Base-by-base conservation (phyloP, 2,888 invertebrate genomes). In the Coenonympha glycerion region DNA sequence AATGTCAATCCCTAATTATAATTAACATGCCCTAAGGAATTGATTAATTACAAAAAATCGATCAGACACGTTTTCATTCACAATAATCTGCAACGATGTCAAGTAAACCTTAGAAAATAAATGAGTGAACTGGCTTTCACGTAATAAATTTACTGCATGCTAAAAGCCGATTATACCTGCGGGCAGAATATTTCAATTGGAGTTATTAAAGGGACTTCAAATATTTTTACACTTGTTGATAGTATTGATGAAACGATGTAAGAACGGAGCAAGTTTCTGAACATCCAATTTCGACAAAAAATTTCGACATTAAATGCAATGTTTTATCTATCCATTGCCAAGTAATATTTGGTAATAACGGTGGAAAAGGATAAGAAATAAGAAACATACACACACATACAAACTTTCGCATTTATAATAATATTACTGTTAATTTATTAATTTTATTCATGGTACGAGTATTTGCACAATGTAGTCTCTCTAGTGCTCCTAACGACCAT, bases 401-500 rank as follows among this genome's bases (percentile, higher is more conserved):
- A 24, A n/a, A n/a, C n/a, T n/a, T n/a, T n/a, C n/a, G n/a, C n/a
- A n/a, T n/a, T n/a, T n/a, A n/a, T n/a, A n/a, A n/a, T n/a, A n/a
- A n/a, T n/a, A n/a, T n/a, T n/a, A n/a, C n/a, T n/a, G n/a, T n/a
- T n/a, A n/a, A n/a, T n/a, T n/a, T n/a, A 65, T 62, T 61, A 59
- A 64, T 63, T 62, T 63, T 63, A 53, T 60, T 59, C 52, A 57
- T 33, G 19, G 33, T 24, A 39, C 51, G 45, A n/a, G 62, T 63
- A 63, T 39, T 67, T 65, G 65, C 68, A 59, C 49, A 52, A 47
- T 58, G 55, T 48, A 47, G 47, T 59, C 64, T 62, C 65, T 65
- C 60, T 69, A 68, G 69, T 69, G 60, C 66, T 61, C 58, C 61
- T 64, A 61, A 61, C 59, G 56, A 65, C 63, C 3, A 22, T 13